Conservation (phyloP, 2,113 vertebrate genomes). For the Pteropus alecto region DNA sequence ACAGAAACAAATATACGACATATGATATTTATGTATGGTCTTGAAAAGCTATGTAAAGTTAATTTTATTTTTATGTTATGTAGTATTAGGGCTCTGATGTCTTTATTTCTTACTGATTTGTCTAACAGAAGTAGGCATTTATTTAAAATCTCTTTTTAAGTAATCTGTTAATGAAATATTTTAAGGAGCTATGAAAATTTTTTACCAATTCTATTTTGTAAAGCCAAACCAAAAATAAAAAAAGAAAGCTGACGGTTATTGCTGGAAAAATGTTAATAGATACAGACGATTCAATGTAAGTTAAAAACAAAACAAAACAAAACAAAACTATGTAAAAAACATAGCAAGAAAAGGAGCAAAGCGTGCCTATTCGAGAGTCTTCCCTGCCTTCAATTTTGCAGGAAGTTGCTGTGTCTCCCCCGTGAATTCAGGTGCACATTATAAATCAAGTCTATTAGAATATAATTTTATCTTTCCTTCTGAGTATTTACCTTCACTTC, state of each 20-base stretch:
- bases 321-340: not conserved
- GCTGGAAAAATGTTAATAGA: not conserved
- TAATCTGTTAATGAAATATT: not conserved
- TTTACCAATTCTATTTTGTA: not conserved
- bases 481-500: not conserved
- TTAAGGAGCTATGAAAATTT: not conserved
- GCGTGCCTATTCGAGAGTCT: not conserved
- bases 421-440: not conserved
- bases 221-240: not conserved
- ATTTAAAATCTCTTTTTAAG: conserved; percentile 12
- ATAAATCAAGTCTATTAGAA: not conserved
- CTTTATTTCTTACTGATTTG: not conserved
- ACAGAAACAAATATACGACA: not conserved
- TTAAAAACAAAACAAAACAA: not conserved
- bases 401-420: not conserved
- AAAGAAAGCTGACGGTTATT: not conserved
- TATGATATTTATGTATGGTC: not conserved
- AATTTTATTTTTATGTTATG: not conserved
- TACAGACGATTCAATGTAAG: not conserved
- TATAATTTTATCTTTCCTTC: not conserved
- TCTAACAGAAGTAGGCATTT: not conserved
- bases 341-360: not conserved
- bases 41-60: not conserved
- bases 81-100: not conserved
- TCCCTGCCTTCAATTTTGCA: not conserved